Base-by-base conservation (phyloP, 1,140 invertebrate genomes). In the Drosophila cardini region DNA sequence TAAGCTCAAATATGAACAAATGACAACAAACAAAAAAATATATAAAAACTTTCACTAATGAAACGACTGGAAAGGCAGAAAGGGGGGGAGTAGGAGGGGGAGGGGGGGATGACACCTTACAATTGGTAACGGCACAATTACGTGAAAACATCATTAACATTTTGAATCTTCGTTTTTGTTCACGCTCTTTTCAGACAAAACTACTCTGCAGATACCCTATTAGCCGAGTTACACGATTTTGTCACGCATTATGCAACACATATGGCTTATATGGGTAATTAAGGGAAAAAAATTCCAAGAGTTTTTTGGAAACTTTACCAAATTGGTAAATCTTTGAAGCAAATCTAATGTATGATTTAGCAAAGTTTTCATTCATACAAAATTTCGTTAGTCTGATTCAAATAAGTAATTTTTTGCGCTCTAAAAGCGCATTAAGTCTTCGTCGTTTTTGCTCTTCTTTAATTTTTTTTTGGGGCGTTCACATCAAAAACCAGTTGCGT, bases 11-110 rank as follows among this genome's bases (percentile, higher is more conserved):
- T 78, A 72, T 81, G 71, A 64, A 78, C 21, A 63, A 55, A 72
- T 67, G 53, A 48, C 40, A 30, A 53, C 32, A 46, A 65, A 60
- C 56, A 52, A 53, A 13, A 42, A 11, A 68, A 69, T 50, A 5
- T 26, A 26, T 26, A 13, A 64, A 76, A 87, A 87, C 84, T 87
- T 87, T 87, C 84, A 89, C 84, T 87, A 89, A 80, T 80, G 58
- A 78, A 70, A 80, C 21, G 46, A 16, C 10, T n/a, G 73, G 53
- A 61, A 43, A 18, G 4, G 21, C n/a, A n/a, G n/a, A n/a, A n/a
- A n/a, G n/a, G n/a, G n/a, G n/a, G n/a, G n/a, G n/a, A n/a, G n/a
- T n/a, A n/a, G 26, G 26, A 32, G 4, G 9, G 8, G 21, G 18
- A 3, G 21, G 11, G 46, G 46, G n/a, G 18, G 57, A 63, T 55